Conservation (phyloP, 1,140 invertebrate genomes). For the Drosophila simulans region DNA sequence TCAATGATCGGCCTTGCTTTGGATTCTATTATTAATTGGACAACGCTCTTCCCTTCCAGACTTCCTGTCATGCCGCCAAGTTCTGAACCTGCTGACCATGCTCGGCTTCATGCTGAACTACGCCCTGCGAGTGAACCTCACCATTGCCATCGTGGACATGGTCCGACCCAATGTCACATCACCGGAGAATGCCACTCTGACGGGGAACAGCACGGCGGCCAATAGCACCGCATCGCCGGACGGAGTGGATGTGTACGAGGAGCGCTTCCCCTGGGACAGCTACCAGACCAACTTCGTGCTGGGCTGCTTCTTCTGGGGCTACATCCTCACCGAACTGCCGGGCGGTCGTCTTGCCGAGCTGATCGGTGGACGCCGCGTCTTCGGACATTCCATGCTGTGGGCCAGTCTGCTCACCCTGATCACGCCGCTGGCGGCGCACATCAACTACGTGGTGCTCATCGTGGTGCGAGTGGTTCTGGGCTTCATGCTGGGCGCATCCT, state of each 20-base stretch:
- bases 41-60: slow-evolving; percentile 85
- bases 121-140: slow-evolving; percentile 94
- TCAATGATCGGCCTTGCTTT: slow-evolving; percentile 5
- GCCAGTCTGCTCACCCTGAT: slow-evolving; percentile 93
- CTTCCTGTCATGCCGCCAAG: slow-evolving; percentile 90
- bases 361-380: slow-evolving; percentile 91
- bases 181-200: neutral
- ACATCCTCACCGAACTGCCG: slow-evolving; percentile 92
- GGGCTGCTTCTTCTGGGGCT: slow-evolving; percentile 96
- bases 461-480: slow-evolving; percentile 89
- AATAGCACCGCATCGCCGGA: slow-evolving; percentile 2
- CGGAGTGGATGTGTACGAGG: slow-evolving; percentile 54
- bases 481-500: slow-evolving; percentile 93
- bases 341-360: slow-evolving; percentile 93
- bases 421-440: slow-evolving; percentile 90
- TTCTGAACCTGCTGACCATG: slow-evolving; percentile 93
- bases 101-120: slow-evolving; percentile 95
- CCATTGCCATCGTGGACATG: slow-evolving; percentile 96
- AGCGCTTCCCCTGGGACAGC: slow-evolving; percentile 89
- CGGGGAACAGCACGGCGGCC: slow-evolving; percentile 65
- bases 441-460: slow-evolving; percentile 87
- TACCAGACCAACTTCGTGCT: slow-evolving; percentile 91
- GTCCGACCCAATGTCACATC: slow-evolving; percentile 85
- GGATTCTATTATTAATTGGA: slow-evolving; percentile 6
- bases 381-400: slow-evolving; percentile 93